Evolutionary conservation across 2,888 invertebrate genomes (phyloP).

Genomic region (Hydropsyche betteni): DNA sequence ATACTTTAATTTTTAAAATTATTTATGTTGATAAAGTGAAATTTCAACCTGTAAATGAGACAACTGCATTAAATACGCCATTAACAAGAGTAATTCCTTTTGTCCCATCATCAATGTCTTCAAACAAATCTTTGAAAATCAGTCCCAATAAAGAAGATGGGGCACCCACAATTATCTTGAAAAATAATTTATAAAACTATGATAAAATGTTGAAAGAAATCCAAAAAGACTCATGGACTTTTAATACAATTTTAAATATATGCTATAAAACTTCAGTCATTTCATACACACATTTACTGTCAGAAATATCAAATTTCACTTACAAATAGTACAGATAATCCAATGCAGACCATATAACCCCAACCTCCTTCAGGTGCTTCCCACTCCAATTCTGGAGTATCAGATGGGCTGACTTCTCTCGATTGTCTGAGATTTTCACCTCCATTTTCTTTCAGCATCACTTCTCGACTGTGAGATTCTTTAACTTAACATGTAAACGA

Average conservation of each 20-base stretch:
- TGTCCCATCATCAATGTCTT: conserved; percentile 72
- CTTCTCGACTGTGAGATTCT: too few relatives aligned
- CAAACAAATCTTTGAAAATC: conserved; percentile 75
- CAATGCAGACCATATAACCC: conserved; percentile 80
- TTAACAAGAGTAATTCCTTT: conserved; percentile 76
- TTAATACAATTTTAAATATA: too few relatives aligned
- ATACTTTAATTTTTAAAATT: neutral
- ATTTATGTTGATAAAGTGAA: neutral
- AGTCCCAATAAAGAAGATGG: conserved; percentile 76
- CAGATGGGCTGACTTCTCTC: neutral
- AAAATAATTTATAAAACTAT: too few relatives aligned
- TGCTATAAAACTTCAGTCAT: too few relatives aligned
- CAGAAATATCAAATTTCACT: conserved; percentile 58
- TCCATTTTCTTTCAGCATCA: too few relatives aligned
- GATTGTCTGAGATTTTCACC: neutral
- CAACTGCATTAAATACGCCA: conserved; percentile 73
- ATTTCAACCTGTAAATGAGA: conserved; percentile 68
- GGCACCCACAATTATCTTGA: conserved; percentile 73
- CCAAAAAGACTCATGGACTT: too few relatives aligned
- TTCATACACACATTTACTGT: too few relatives aligned
- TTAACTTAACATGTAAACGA: too few relatives aligned
- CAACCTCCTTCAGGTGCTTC: conserved; percentile 80
- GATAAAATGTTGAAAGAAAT: too few relatives aligned
- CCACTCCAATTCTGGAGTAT: conserved; percentile 17
- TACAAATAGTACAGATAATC: conserved; percentile 79